Percentiles rank a stretch among this genome's conserved stretches.
phyloP scores from a whole-genome alignment of 2,113 vertebrate species.

The Ciconia boyciana region DNA sequence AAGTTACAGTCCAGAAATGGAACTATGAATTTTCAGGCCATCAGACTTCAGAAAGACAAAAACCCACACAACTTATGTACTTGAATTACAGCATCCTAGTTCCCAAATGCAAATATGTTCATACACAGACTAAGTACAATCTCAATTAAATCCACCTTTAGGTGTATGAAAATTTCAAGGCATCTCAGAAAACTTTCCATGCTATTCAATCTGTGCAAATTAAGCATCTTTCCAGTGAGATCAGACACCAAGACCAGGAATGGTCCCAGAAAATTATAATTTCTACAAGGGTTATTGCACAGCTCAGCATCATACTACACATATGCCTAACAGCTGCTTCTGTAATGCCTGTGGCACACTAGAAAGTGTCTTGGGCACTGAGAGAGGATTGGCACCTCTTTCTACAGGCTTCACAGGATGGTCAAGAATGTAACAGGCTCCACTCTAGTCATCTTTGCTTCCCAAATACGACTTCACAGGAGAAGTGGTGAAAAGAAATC shows the following conservation, averaged over 20 bases:
- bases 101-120: neutral
- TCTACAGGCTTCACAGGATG: neutral
- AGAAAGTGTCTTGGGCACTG: neutral
- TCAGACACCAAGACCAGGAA: neutral
- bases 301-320: neutral
- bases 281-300: neutral
- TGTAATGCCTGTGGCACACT: neutral
- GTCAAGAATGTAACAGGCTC: neutral
- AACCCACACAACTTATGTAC: neutral
- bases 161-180: neutral
- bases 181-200: neutral
- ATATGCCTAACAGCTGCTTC: neutral
- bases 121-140: neutral
- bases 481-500: neutral
- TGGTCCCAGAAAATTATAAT: neutral
- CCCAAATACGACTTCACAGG: neutral
- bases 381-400: neutral
- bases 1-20: neutral
- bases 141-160: neutral
- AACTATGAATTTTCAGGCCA: neutral
- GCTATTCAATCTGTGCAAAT: neutral
- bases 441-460: neutral
- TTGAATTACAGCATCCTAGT: neutral
- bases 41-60: neutral
- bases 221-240: neutral